Base-by-base conservation (phyloP, 2,113 vertebrate genomes). In the Gracilinanus agilis region DNA sequence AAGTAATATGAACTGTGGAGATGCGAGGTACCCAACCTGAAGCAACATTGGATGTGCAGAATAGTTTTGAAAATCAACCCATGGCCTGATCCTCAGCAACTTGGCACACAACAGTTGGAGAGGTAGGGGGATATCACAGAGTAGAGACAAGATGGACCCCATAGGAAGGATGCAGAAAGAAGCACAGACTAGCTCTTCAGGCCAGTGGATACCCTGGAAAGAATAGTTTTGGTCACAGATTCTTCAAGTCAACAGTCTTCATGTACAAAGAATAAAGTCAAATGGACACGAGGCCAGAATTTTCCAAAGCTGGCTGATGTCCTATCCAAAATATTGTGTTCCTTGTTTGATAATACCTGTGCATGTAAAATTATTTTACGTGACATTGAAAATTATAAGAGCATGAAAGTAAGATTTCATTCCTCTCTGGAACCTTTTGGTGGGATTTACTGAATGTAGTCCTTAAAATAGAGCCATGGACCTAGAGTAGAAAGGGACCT, bases 311-410 rank as follows among this genome's bases (percentile, higher is more conserved):
- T 11, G 34, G 0, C 12, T 25, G 75, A 54, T 29, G 21, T 55
- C 92, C 12, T 24, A 54, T 44, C n/a, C 49, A 55, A 92, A n/a
- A 44, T 34, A 29, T 21, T 54, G 29, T 10, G 10, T n/a, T 44
- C 58, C 75, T 23, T 24, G 44, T 55, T 24, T 55, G 25, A 53
- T 44, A 44, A 40, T 40, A 49, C 90, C 24, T 55, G 25, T 91
- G 54, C 54, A 16, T 19, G 55, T 24, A 54, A 88, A 89, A 27
- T 95, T 90, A 55, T 53, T 93, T 95, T 95, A 44, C 89, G 40
- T 49, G 24, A 95, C 1, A 55, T 95, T 95, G 94, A 92, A 9
- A 44, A 23, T 91, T 67, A 90, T 83, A 95, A 56, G 90, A 90
- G 94, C 92, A 53, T 12, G 12, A 34, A 54, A 49, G 16, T 34